Conservation (phyloP, 2,888 invertebrate species). For the Apamea monoglypha region DNA sequence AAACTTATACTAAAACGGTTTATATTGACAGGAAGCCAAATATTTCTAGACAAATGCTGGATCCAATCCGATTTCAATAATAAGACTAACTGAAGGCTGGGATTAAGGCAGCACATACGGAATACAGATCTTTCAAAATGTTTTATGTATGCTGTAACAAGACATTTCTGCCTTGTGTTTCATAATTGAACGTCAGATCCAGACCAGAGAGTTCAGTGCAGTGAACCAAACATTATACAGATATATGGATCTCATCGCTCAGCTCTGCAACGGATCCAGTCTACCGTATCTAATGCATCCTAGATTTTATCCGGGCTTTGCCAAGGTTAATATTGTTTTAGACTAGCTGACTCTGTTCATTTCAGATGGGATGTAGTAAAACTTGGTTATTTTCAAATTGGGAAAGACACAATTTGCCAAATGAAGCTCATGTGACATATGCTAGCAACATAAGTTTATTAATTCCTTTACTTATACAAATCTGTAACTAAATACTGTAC, state of each 20-base stretch:
- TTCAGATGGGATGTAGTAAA: not conserved
- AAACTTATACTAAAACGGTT: no score
- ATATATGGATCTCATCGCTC: slow-evolving; percentile 41
- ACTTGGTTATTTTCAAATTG: not conserved
- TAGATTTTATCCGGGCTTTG: slow-evolving; percentile 48
- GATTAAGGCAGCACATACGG: no score
- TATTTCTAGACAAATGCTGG: not conserved
- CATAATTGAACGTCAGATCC: slow-evolving; percentile 21
- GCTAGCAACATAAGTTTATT: no score
- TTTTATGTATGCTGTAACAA: slow-evolving; percentile 4
- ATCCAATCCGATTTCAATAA: not conserved
- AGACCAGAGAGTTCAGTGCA: slow-evolving; percentile 27
- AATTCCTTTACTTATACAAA: no score
- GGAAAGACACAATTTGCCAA: not conserved
- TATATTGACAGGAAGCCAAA: not conserved
- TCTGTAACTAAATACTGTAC: no score
- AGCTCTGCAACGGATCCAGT: slow-evolving; percentile 18
- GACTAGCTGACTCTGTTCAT: not conserved
- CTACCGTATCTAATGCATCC: slow-evolving; percentile 44
- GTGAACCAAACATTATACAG: slow-evolving; percentile 24
- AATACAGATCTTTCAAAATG: slow-evolving; percentile 11
- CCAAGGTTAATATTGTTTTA: slow-evolving; percentile 26
- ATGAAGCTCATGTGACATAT: no score
- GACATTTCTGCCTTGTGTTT: slow-evolving; percentile 6
- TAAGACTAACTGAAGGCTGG: not conserved